Evolutionary conservation across 2,888 invertebrate genomes (phyloP).

Genomic region (Congeria kusceri): DNA sequence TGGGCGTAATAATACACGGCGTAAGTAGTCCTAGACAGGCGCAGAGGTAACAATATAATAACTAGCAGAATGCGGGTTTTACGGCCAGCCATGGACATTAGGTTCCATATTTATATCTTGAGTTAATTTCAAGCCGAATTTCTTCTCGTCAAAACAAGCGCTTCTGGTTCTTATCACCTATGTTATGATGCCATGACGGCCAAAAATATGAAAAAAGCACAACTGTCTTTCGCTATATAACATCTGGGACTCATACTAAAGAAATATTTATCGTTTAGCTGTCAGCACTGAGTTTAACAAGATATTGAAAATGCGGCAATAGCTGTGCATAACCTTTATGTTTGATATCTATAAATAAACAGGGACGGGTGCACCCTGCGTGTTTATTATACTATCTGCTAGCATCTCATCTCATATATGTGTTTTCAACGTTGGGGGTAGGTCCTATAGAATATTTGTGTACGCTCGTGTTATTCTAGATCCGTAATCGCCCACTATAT

Average conservation of each 20-base stretch:
- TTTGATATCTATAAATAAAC: slow-evolving; percentile 66
- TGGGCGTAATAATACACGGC: too few species aligned
- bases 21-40: too few species aligned
- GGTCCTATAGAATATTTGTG: slow-evolving; percentile 1
- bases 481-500: too few species aligned
- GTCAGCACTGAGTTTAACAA: slow-evolving; percentile 62
- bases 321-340: slow-evolving; percentile 51
- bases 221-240: slow-evolving; percentile 13
- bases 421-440: slow-evolving; percentile 65
- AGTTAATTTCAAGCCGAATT: slow-evolving; percentile 33
- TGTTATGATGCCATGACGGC: slow-evolving; percentile 31
- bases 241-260: slow-evolving; percentile 62
- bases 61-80: background rate
- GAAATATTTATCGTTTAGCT: slow-evolving; percentile 64
- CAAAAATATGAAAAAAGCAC: slow-evolving; percentile 23
- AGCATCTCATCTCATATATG: slow-evolving; percentile 38
- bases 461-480: too few species aligned
- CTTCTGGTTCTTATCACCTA: slow-evolving; percentile 28
- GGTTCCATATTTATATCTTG: slow-evolving; percentile 10
- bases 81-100: background rate
- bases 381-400: slow-evolving; percentile 56
- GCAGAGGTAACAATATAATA: background rate
- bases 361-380: slow-evolving; percentile 43
- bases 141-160: slow-evolving; percentile 26
- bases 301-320: slow-evolving; percentile 56